Conservation (phyloP, 1,140 invertebrate genomes). For the Lysiphlebus fabarum region DNA sequence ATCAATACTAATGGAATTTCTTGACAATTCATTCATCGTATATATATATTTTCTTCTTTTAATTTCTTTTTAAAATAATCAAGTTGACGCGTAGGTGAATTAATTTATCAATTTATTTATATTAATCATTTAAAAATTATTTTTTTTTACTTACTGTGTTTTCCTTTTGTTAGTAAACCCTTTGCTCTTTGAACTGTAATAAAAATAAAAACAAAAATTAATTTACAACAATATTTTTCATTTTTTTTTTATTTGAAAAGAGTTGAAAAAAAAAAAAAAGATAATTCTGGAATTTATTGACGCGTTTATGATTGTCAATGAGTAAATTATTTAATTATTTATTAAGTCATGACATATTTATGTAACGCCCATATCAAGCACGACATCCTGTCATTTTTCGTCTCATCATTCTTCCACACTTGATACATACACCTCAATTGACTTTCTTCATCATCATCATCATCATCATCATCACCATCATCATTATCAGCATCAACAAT, state of each 20-base stretch:
- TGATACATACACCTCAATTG: not conserved
- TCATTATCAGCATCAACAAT: too few relatives aligned
- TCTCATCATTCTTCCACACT: not conserved
- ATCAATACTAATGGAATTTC: too few relatives aligned
- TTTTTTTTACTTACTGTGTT: conserved; percentile 64
- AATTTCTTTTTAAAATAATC: not conserved
- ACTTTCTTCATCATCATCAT: not conserved
- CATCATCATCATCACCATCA: too few relatives aligned
- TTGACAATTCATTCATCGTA: too few relatives aligned
- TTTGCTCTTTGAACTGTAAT: conserved; percentile 69
- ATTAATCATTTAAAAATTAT: not conserved
- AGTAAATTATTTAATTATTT: conserved; percentile 13
- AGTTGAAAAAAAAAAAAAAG: too few relatives aligned
- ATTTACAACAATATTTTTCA: too few relatives aligned
- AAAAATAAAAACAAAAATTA: conserved; percentile 33
- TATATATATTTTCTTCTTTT: too few relatives aligned
- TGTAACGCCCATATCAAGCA: not conserved
- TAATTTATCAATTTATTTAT: too few relatives aligned
- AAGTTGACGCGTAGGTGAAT: too few relatives aligned
- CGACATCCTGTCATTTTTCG: conserved; percentile 5
- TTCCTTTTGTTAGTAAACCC: conserved; percentile 76
- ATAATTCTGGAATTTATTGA: not conserved
- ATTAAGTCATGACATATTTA: conserved; percentile 3
- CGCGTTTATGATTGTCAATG: not conserved
- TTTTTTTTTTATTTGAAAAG: too few relatives aligned